Base-by-base conservation (phyloP, 37 sponge, comb jelly and placozoan species). In the Lycopodina hypogea region DNA sequence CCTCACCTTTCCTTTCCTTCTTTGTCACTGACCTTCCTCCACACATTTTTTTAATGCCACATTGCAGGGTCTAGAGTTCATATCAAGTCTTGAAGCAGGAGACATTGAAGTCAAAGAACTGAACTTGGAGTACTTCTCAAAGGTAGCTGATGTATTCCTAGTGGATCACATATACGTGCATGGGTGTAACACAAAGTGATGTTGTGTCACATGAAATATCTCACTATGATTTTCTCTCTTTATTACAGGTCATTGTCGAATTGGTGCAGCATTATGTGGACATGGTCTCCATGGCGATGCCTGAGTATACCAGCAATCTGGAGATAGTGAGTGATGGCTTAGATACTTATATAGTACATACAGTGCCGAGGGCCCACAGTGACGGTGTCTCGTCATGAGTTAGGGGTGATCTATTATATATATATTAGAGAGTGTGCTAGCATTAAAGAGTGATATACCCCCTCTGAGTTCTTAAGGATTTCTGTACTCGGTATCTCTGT, bases 181-280 rank as follows among this genome's bases (percentile, higher is more conserved):
- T 26, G 23, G 59, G 23, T 24, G 17, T 24, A 58, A 21, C 14
- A 6, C 59, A 24, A 3, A 65, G 18, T 12, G 11, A 32, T 65
- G 66, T 65, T 17, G 21, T 17, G 8, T 28, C 24, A 60, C 8
- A n/a, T 60, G 61, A 7, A 7, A 60, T 60, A 6, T 60, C 11
- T n/a, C n/a, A n/a, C n/a, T n/a, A n/a, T n/a, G n/a, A n/a, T n/a
- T n/a, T 4, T 9, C 48, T 45, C 9, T 4, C 9, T 45, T 45
- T 4, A 45, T 12, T 45, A 9, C 75, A 76, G 77, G 84, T 83
- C 3, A 70, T 84, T 3, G 12, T 36, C 7, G 48, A 23, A 42
- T 24, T 80, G 22, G 68, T 80, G 22, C 56, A 59, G 29, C 76
- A 86, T 57, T 86, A 79, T 56, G 73, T 86, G 29, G 87, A 86